Evolutionary conservation across 2,888 invertebrate species (phyloP).

Genomic region (Erynnis tages): DNA sequence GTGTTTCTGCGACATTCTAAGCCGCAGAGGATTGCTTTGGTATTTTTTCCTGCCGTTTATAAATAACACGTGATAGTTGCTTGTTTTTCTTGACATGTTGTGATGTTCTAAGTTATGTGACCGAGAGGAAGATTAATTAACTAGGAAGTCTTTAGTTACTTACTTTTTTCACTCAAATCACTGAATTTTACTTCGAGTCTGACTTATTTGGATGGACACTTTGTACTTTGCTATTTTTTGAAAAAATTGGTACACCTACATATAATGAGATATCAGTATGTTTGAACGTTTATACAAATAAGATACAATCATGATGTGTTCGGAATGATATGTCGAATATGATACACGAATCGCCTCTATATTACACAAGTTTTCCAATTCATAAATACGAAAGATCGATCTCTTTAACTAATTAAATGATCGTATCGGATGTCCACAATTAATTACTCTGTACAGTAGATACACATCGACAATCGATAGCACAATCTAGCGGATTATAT

Average conservation of each 20-base stretch:
- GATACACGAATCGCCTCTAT: background rate
- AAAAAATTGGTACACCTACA: background rate
- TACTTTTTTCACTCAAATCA: no score
- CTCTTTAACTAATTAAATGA: background rate
- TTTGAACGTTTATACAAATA: background rate
- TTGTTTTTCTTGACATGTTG: no score
- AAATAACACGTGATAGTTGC: no score
- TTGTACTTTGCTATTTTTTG: no score
- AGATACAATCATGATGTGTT: background rate
- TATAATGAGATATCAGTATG: background rate
- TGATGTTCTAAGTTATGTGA: no score
- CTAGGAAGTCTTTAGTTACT: no score
- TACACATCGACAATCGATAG: background rate
- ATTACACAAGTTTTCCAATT: slow-evolving; percentile 3
- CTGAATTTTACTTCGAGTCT: no score
- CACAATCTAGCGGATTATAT: no score
- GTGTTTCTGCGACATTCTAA: background rate
- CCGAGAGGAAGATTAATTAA: no score
- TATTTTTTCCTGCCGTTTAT: no score
- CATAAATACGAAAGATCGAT: background rate
- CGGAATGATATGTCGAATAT: background rate
- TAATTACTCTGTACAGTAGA: slow-evolving; percentile 35
- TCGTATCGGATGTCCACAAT: slow-evolving; percentile 10
- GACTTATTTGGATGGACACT: no score
- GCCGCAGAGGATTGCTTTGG: no score